Conservation (phyloP, 2,113 vertebrate genomes). For the Variabilichromis moorii region DNA sequence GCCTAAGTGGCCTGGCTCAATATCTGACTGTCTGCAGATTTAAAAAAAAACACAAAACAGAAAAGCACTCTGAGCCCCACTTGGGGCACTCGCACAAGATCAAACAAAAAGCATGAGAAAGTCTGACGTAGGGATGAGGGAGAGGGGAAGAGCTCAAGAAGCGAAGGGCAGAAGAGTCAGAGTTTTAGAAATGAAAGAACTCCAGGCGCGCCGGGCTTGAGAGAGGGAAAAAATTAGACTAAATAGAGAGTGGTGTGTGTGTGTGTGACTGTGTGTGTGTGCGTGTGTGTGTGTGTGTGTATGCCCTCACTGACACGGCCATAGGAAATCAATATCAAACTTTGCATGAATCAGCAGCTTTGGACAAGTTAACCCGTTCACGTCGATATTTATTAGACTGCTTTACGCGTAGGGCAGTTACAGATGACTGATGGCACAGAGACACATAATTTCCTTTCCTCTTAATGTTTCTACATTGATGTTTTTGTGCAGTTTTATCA, state of each 20-base stretch:
- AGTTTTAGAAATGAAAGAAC: not conserved
- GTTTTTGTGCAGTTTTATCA: not conserved
- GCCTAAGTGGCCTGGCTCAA: not conserved
- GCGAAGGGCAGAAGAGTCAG: not conserved
- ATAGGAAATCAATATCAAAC: conserved; percentile 47
- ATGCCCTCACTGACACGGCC: not conserved
- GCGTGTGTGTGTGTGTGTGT: not conserved
- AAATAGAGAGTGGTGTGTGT: not conserved
- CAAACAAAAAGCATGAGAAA: conserved; percentile 21
- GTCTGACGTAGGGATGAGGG: not conserved
- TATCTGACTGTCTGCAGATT: not conserved
- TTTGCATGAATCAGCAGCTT: conserved; percentile 43
- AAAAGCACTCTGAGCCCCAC: not conserved
- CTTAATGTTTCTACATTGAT: not conserved
- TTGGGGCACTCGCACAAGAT: conserved; percentile 6
- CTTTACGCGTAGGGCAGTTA: not conserved
- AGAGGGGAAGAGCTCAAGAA: not conserved
- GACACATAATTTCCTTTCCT: not conserved
- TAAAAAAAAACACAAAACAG: not conserved
- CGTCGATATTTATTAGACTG: conserved; percentile 34
- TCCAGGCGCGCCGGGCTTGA: not conserved
- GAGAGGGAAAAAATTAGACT: not conserved
- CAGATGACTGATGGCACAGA: not conserved
- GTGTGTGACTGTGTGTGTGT: not conserved
- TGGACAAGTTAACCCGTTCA: conserved; percentile 18